Percentiles rank a stretch among this genome's conserved stretches.
phyloP scores from a whole-genome alignment of 2,888 invertebrate genomes.

The Himalopsyche anomala region DNA sequence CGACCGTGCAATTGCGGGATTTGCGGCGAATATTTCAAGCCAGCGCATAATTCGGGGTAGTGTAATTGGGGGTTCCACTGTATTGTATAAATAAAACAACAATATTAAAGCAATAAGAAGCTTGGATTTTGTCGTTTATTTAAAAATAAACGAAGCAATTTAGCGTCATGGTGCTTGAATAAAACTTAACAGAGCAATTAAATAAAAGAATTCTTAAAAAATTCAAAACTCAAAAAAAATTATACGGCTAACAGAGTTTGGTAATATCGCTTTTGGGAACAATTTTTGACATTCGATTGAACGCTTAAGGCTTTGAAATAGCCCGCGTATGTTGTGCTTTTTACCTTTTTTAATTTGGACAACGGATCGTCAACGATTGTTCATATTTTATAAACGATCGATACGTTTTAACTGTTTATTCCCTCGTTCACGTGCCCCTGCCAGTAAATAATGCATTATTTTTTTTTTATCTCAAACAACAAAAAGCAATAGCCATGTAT shows the following conservation, averaged over 20 bases:
- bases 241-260: neutral
- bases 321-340: neutral
- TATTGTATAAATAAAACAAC: no score
- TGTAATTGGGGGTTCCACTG: no score
- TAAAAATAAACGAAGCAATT: no score
- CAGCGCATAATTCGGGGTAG: no score
- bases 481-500: neutral
- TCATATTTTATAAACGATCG: neutral
- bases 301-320: neutral
- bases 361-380: slow-evolving; percentile 13
- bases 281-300: neutral
- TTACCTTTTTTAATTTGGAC: neutral
- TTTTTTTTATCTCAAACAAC: slow-evolving; percentile 22
- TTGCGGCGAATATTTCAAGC: no score
- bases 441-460: slow-evolving; percentile 37
- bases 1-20: no score
- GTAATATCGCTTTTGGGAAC: neutral
- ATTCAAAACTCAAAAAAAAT: neutral
- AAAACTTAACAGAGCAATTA: neutral
- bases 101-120: no score
- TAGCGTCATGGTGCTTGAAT: neutral
- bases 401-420: slow-evolving; percentile 26
- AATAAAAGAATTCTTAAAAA: neutral
- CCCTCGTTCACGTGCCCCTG: neutral
- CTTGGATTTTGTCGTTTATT: no score